Evolutionary conservation across 92 coral and sea anemone genomes (phyloP).

Genomic region (Porites evermanni): DNA sequence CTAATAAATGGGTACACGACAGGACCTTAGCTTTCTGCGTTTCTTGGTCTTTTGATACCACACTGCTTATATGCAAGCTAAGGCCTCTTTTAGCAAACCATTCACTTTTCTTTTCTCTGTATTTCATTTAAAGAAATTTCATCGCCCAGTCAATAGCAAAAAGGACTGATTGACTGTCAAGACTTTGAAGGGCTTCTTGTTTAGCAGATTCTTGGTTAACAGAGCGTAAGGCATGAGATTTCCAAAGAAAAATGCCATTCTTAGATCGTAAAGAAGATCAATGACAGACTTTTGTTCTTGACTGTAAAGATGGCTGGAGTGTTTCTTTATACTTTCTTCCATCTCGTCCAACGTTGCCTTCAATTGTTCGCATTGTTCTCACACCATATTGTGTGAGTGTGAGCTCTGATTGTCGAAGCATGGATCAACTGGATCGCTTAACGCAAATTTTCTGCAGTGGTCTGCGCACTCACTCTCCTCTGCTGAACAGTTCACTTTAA

Average conservation of each 20-base stretch:
- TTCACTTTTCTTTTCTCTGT: constrained; percentile 2
- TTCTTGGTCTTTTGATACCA: constrained; percentile 9
- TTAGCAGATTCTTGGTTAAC: constrained; percentile 59
- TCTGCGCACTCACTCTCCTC: background rate
- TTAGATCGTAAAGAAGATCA: constrained; percentile 46
- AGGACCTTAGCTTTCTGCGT: constrained; percentile 10
- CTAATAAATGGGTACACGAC: constrained; percentile 55
- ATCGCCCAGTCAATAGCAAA: constrained; percentile 8
- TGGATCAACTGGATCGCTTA: constrained; percentile 16
- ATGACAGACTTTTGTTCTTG: constrained; percentile 31
- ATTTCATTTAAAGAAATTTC: constrained; percentile 27
- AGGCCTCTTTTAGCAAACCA: constrained; percentile 37
- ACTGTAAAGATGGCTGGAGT: constrained; percentile 31
- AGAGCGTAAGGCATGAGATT: constrained; percentile 60
- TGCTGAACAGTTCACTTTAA: background rate
- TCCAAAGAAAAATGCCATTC: constrained; percentile 42
- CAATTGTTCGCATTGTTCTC: constrained; percentile 27
- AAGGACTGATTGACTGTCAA: constrained; percentile 3
- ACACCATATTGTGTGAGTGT: constrained; percentile 19
- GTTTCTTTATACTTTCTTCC: constrained; percentile 8
- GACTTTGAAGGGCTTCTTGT: constrained; percentile 10
- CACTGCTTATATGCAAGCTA: constrained; percentile 45
- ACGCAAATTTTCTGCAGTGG: background rate
- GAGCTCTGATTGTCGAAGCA: constrained; percentile 4
- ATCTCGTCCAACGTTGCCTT: constrained; percentile 19